A percentile compares a stretch with the other conserved stretches of the same genome.
Conservation (phyloP, 2,113 vertebrate species). For the Emydura subglobosa region DNA sequence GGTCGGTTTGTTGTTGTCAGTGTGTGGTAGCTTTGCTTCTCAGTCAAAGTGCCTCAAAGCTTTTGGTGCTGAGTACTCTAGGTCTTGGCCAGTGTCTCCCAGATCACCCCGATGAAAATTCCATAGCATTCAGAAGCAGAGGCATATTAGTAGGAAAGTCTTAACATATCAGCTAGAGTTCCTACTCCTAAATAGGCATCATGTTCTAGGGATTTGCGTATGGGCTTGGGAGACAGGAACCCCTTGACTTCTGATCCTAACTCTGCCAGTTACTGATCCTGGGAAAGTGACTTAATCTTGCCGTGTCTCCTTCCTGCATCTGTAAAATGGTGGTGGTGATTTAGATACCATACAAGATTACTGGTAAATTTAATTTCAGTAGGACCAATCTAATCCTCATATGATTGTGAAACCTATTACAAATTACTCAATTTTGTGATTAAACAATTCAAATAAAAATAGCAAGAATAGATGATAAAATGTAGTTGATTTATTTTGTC, state of each 20-base stretch:
- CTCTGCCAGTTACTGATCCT: not conserved
- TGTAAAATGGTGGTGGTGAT: not conserved
- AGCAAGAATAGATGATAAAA: not conserved
- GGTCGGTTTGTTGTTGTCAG: not conserved
- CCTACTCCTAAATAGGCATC: not conserved
- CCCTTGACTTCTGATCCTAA: not conserved
- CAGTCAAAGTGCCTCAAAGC: not conserved
- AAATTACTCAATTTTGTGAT: not conserved
- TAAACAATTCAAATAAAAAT: not conserved
- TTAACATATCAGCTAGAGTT: not conserved
- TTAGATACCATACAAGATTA: accelerated
- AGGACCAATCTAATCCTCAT: not conserved
- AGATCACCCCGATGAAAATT: not conserved
- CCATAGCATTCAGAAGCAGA: not conserved
- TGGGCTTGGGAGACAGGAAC: not conserved
- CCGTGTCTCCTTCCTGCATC: accelerated
- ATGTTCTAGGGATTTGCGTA: not conserved
- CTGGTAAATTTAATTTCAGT: not conserved
- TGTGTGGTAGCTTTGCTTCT: not conserved
- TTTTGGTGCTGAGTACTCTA: not conserved
- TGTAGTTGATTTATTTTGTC: not conserved
- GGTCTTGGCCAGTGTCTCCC: not conserved
- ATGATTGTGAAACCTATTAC: not conserved
- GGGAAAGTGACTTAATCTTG: accelerated
- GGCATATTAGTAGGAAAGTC: not conserved